A percentile compares a stretch with the other conserved stretches of the same genome.
phyloP scores from a whole-genome alignment of 2,888 invertebrate species.

The Cynaeus angustus region DNA sequence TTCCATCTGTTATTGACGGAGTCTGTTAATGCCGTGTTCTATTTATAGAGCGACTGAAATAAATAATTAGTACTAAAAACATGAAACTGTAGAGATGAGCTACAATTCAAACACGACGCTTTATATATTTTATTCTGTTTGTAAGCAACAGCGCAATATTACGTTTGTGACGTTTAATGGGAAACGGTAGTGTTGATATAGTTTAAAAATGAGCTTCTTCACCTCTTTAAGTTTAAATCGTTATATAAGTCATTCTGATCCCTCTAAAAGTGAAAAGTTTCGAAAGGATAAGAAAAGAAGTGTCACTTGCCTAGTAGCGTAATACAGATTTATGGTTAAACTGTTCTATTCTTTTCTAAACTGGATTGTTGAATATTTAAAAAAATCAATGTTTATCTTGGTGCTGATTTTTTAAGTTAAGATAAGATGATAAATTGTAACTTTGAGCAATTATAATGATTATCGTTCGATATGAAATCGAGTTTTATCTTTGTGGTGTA shows the following conservation, averaged over 20 bases:
- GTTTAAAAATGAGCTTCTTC: conserved; percentile 1
- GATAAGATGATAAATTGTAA: too few species aligned
- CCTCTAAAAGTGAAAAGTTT: conserved; percentile 9
- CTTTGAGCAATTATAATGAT: conserved; percentile 12
- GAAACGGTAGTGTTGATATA: not conserved
- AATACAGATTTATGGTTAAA: conserved; percentile 10
- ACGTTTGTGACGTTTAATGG: not conserved
- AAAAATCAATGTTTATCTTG: conserved; percentile 2
- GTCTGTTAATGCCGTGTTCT: too few species aligned
- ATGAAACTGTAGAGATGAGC: too few species aligned
- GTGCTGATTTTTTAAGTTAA: too few species aligned
- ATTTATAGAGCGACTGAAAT: too few species aligned
- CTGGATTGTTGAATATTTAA: not conserved
- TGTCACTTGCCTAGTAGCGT: not conserved
- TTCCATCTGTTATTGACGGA: too few species aligned
- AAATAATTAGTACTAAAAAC: too few species aligned
- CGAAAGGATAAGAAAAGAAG: conserved; percentile 10
- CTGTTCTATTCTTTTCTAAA: conserved; percentile 3
- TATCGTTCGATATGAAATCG: conserved; percentile 1
- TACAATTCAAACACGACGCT: too few species aligned
- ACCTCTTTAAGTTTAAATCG: conserved; percentile 5
- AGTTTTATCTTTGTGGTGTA: conserved; percentile 15
- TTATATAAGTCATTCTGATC: conserved; percentile 12
- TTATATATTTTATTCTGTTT: too few species aligned
- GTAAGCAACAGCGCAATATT: not conserved